Percentiles rank a stretch among this genome's conserved stretches.
phyloP scores from a whole-genome alignment of 2,888 invertebrate genomes.

The Timema podura region DNA sequence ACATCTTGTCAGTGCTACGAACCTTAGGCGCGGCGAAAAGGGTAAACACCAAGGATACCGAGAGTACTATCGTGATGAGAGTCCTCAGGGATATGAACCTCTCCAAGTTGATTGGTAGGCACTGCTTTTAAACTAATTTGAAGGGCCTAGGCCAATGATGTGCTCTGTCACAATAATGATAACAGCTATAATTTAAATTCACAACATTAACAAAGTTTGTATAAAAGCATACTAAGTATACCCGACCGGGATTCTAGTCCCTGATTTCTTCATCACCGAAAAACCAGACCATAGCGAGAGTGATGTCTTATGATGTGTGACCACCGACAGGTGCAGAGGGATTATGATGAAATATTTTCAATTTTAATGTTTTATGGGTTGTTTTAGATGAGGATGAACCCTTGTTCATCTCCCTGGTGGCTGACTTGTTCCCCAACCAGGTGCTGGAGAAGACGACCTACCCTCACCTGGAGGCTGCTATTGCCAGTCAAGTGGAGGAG shows the following conservation, averaged over 20 bases:
- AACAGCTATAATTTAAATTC: too few relatives aligned
- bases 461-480: conserved; percentile 83
- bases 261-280: too few relatives aligned
- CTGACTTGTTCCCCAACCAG: conserved; percentile 95
- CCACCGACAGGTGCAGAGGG: too few relatives aligned
- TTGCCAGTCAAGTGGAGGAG: conserved; percentile 75
- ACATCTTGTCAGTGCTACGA: conserved; percentile 89
- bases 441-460: conserved; percentile 87
- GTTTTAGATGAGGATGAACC: conserved; percentile 87
- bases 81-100: conserved; percentile 96
- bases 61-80: conserved; percentile 95
- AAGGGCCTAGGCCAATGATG: too few relatives aligned
- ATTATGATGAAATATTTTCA: neutral
- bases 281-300: too few relatives aligned
- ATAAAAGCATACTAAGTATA: too few relatives aligned
- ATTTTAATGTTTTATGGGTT: too few relatives aligned
- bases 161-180: too few relatives aligned
- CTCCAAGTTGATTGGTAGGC: conserved; percentile 76
- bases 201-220: too few relatives aligned
- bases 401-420: conserved; percentile 91
- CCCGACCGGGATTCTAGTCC: too few relatives aligned
- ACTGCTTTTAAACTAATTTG: neutral
- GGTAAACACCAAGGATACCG: conserved; percentile 85
- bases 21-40: conserved; percentile 91
- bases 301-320: too few relatives aligned